Conservation (phyloP, 2,797 vertebrate genomes). For the Phrynocephalus vlangalii region DNA sequence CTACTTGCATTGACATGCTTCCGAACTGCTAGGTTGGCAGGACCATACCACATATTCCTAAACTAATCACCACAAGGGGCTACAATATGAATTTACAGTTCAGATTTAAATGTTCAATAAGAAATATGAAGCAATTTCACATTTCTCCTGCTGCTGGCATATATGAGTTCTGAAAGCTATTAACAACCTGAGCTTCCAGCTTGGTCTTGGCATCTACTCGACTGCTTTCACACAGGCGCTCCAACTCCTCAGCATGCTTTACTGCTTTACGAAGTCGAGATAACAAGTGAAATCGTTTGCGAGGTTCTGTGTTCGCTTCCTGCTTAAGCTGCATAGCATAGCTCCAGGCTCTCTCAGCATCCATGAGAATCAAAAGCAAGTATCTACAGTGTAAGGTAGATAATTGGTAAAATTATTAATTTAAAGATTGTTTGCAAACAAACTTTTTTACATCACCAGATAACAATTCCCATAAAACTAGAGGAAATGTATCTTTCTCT, state of each 20-base stretch:
- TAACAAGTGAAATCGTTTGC: slow-evolving; percentile 96
- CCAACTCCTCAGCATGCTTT: slow-evolving; percentile 93
- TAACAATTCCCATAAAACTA: background rate
- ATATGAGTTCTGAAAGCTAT: background rate
- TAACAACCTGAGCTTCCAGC: slow-evolving; percentile 92
- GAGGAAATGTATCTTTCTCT: background rate
- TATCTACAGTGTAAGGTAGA: slow-evolving; percentile 78
- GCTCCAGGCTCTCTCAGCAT: slow-evolving; percentile 97
- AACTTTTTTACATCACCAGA: rapidly evolving
- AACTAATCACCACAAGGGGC: background rate
- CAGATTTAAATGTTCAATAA: slow-evolving; percentile 4
- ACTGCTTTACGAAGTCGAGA: slow-evolving; percentile 95
- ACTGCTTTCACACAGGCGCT: slow-evolving; percentile 93
- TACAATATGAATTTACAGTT: background rate
- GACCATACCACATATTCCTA: background rate
- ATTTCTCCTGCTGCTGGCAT: slow-evolving; percentile 12
- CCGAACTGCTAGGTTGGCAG: too few relatives aligned
- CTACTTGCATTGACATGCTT: too few relatives aligned
- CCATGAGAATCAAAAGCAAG: slow-evolving; percentile 94
- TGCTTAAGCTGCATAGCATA: slow-evolving; percentile 99
- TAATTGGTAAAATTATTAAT: background rate
- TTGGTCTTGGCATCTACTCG: slow-evolving; percentile 97
- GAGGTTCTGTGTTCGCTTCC: slow-evolving; percentile 96
- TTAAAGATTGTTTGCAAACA: background rate
- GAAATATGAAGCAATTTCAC: background rate